Evolutionary conservation across 1,140 invertebrate genomes (phyloP), one percentile per base, ranked within the genome.

Genomic region (Aplysia californica): DNA sequence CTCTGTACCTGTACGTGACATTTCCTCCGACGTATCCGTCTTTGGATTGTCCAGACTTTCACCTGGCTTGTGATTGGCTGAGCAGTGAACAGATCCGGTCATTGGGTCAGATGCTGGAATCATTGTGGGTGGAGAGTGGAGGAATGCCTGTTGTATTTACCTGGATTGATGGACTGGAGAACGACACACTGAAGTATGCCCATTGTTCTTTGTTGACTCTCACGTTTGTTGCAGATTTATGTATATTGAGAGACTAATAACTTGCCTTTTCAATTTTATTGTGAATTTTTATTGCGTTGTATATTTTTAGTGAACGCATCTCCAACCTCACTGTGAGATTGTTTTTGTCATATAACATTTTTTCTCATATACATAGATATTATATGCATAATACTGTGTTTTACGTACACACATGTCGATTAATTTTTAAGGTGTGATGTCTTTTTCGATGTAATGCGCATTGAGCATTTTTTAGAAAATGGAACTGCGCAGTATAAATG

Each of bases 131-230:
- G 41, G 83, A 83, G 36, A 74, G 50, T 23, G 23, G 18, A 15
- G 41, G 58, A 3, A 80, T 85, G 77, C 81, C 83, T 23, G 74
- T 86, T 33, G 15, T 86, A 3, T 84, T 78, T 61, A 81, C 79
- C 31, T 86, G 85, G 85, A 72, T 85, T n/a, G 79, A 84, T 68
- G 85, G 84, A 83, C 70, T 86, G 65, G 81, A 86, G 55, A 79
- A 83, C 65, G 81, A 84, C 71, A 44, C 70, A 23, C 58, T 83
- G 3, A 80, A 74, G 84, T 86, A 71, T 50, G 39, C 20, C 33
- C 23, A 21, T 75, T 75, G 65, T 38, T 67, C 31, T 20, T 31
- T 59, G 31, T 15, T 67, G 21, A n/a, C 38, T 67, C 5, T 33
- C n/a, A n/a, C 6, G 15, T 6, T 67, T 33, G 20, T 6, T n/a